Evolutionary conservation across 2,113 vertebrate genomes (phyloP), one percentile per base, ranked within the genome.

Genomic region (Hirundichthys speculiger): DNA sequence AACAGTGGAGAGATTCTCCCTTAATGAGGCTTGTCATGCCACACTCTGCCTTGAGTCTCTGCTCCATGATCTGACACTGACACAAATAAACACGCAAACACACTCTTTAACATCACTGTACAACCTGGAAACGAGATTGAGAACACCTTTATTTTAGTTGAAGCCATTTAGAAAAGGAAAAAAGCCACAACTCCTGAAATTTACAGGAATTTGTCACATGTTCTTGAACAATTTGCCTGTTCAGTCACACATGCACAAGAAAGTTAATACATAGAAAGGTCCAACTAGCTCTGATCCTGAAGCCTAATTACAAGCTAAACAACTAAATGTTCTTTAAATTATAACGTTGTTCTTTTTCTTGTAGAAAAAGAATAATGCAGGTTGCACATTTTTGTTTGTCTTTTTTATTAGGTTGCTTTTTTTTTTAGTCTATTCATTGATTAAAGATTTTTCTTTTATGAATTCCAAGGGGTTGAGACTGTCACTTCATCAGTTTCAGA

Each of bases 1-100:
- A 77, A 68, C 77, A 73, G 77, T 67, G 74, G 75, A 87, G 82
- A 89, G 75, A 86, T 87, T 90, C 87, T 79, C 83, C 69, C 70
- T 85, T 93, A 93, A 93, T 92, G 90, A 93, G 90, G 84, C 84
- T 89, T 88, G 88, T 92, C 90, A 89, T 50, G 45, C 72, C 80
- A 57, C 45, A 69, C 82, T 84, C 69, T 82, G 88, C 85, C 88
- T 86, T 61, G 57, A 75, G 66, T 82, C 79, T 83, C 53, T 74
- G 75, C 68, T 80, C 60, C 18, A 5, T 57, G 80, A 72, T 80
- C 77, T 82, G 49, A 81, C 54, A 62, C n/a, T n/a, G 45, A 45
- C 25, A 56, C 21, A 61, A 24, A 68, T 53, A 41, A 34, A 58
- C 10, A 67, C 0, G 45, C 53, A 45, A 58, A 54, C 38, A 59